phyloP scores from a whole-genome alignment of 2,113 vertebrate species.

The Tetrax tetrax region DNA sequence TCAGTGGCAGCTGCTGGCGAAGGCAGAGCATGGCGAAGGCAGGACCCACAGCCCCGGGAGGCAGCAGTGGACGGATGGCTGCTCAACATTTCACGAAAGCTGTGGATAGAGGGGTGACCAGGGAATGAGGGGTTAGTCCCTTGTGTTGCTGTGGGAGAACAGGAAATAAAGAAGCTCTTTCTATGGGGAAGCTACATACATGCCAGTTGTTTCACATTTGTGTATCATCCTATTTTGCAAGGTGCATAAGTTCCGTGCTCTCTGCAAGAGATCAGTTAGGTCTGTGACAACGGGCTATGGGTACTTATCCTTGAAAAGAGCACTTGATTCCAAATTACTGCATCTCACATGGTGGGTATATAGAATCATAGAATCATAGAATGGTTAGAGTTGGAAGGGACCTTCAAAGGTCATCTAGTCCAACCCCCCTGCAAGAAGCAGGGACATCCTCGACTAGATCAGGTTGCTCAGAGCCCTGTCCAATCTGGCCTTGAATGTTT shows the following conservation, averaged over 20 bases:
- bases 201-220: not conserved
- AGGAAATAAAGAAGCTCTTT: not conserved
- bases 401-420: no score
- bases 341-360: accelerated
- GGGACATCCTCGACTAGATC: no score
- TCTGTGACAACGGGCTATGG: not conserved
- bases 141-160: not conserved
- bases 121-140: accelerated
- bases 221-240: not conserved
- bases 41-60: accelerated
- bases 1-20: not conserved
- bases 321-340: not conserved
- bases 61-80: not conserved
- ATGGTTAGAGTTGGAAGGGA: no score
- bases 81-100: no score
- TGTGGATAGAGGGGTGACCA: accelerated
- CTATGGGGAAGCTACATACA: accelerated
- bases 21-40: accelerated
- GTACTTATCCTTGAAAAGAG: not conserved
- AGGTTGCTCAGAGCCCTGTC: no score
- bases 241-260: accelerated
- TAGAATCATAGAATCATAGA: no score
- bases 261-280: not conserved
- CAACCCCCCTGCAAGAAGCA: no score
- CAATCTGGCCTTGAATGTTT: no score